Base-by-base conservation (phyloP, 2,888 invertebrate genomes). In the Acronicta alni region DNA sequence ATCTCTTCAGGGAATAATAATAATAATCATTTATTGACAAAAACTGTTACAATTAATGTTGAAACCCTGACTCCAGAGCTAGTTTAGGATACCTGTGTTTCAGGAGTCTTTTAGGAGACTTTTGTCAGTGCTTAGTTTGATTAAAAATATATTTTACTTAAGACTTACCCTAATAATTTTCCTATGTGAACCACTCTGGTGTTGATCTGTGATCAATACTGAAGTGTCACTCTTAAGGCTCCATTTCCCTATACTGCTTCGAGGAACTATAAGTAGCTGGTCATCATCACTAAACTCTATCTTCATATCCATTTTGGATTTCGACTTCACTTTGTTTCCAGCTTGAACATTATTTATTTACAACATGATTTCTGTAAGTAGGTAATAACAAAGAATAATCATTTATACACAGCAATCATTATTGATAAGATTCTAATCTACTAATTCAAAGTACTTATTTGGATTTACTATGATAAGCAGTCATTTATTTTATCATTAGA, bases 101-200 rank as follows among this genome's bases (percentile, higher is more conserved):
- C n/a, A n/a, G n/a, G n/a, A n/a, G n/a, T n/a, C n/a, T n/a, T n/a
- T n/a, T n/a, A n/a, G n/a, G n/a, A n/a, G n/a, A n/a, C n/a, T n/a
- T n/a, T n/a, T n/a, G n/a, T n/a, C 26, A 26, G 9, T 2, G 5
- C 20, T 20, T 20, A 2, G 20, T 5, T 20, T 2, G 20, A 20
- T 20, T 20, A 20, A 20, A 4, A 20, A 20, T 23, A 23, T 23
- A 23, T 5, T 7, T 7, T 23, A 23, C 8, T 7, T 26, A 26
- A n/a, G 0, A 64, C 87, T 88, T 77, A 92, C 92, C 83, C 92
- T 86, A 69, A 91, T 82, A 65, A 92, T 83, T 84, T 90, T 92
- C 37, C 87, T 90, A 75, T 92, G 90, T 57, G 89, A 84, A 48
- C 85, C 72, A 70, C 79, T 75, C 61, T 86, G 77, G 62, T 87